phyloP scores from a whole-genome alignment of 2,113 vertebrate species.

The Cromileptes altivelis region DNA sequence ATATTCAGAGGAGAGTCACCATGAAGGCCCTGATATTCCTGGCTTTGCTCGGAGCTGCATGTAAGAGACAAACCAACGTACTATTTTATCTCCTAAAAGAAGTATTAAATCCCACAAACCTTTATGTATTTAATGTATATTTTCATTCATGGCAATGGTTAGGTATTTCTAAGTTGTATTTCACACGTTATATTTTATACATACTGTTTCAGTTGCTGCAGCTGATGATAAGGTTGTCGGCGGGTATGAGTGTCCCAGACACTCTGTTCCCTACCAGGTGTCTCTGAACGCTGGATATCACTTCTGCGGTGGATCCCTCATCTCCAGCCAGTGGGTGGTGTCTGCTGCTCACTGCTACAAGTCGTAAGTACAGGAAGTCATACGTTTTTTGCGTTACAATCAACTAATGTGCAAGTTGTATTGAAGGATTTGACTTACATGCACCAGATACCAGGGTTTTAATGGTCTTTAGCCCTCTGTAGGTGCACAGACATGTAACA shows the following conservation, averaged over 20 bases:
- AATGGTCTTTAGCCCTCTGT: background rate
- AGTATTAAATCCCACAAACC: background rate
- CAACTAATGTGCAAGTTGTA: background rate
- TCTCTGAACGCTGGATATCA: slow-evolving; percentile 85
- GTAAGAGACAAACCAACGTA: slow-evolving; percentile 42
- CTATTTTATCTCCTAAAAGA: background rate
- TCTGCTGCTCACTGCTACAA: slow-evolving; percentile 88
- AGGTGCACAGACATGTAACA: background rate
- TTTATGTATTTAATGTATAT: background rate
- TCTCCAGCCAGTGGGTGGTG: slow-evolving; percentile 86
- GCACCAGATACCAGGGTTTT: background rate
- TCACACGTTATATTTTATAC: background rate
- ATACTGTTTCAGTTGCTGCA: slow-evolving; percentile 69
- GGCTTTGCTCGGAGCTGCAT: slow-evolving; percentile 73
- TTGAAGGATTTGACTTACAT: background rate
- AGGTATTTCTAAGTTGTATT: background rate
- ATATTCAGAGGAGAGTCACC: slow-evolving; percentile 18
- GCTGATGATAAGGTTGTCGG: slow-evolving; percentile 85
- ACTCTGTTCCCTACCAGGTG: slow-evolving; percentile 84
- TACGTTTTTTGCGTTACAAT: too few species aligned
- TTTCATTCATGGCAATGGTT: background rate
- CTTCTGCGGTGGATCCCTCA: slow-evolving; percentile 81
- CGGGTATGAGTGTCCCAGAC: slow-evolving; percentile 81
- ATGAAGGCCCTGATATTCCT: slow-evolving; percentile 80
- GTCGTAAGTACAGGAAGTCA: slow-evolving; percentile 76